A percentile compares a stretch with the other conserved stretches of the same genome.
These are phyloP conservation scores for Oreochromis mossambicus DNA, from an alignment of 2,797 vertebrate genomes.

Conservation along the genomic window DNA sequence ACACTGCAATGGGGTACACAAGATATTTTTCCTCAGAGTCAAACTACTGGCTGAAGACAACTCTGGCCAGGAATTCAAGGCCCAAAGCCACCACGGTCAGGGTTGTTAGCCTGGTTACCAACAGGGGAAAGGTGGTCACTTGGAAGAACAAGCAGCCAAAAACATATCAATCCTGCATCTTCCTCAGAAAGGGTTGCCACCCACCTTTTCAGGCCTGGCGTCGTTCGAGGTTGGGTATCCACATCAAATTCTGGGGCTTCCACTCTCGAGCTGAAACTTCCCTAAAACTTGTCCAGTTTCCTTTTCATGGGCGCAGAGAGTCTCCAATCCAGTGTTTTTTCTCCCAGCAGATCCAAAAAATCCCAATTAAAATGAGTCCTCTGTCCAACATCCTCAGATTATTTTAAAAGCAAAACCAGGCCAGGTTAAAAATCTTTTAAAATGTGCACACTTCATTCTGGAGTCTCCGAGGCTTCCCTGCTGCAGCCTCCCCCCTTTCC, in stretches of 20 bases:
- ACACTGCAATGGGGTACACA: neutral
- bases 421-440: neutral
- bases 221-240: rapidly evolving
- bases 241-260: neutral
- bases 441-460: neutral
- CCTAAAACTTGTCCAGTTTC: neutral
- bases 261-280: neutral
- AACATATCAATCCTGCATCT: neutral
- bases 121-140: neutral
- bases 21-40: neutral
- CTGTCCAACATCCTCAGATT: neutral
- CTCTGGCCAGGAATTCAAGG: neutral
- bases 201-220: neutral
- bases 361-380: neutral
- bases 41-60: neutral
- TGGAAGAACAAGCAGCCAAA: neutral
- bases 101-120: neutral
- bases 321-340: neutral
- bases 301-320: neutral
- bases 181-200: neutral
- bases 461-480: neutral
- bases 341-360: neutral
- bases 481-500: rapidly evolving
- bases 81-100: neutral
- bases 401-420: neutral